These are phyloP conservation scores for Rhodeus uyekii DNA, from an alignment of 2,797 vertebrate species.

Conservation along the genomic window DNA sequence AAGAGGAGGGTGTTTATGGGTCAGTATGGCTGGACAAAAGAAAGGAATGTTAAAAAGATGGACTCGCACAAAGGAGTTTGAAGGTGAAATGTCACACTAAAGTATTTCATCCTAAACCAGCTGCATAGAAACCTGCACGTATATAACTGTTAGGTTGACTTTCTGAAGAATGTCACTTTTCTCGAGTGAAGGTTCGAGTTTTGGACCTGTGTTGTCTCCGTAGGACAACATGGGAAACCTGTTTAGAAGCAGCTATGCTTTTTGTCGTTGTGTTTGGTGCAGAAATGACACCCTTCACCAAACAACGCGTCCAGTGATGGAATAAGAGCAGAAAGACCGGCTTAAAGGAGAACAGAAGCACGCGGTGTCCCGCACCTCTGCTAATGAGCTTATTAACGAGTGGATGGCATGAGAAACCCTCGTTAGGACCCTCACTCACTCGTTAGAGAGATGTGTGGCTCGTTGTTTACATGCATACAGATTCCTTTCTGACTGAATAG, in stretches of 20 bases:
- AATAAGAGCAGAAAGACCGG: not conserved
- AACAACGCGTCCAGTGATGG: not conserved
- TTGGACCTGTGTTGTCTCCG: not conserved
- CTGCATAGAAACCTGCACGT: not conserved
- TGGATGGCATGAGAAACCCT: constrained; percentile 21
- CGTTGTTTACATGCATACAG: constrained; percentile 9
- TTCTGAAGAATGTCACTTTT: not conserved
- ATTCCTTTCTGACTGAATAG: not conserved
- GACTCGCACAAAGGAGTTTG: not conserved
- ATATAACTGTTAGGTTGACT: not conserved
- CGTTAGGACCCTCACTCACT: constrained; percentile 35
- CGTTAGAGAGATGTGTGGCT: constrained; percentile 21
- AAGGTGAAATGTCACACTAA: not conserved
- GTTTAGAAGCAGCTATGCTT: not conserved
- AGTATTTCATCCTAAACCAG: not conserved
- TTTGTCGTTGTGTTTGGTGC: not conserved
- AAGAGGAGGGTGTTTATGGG: not conserved
- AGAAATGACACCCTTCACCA: not conserved
- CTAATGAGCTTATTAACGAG: constrained; percentile 54
- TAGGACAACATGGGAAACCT: not conserved
- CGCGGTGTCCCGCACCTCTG: constrained; percentile 31
- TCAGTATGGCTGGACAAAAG: not conserved
- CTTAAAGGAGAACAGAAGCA: constrained; percentile 40
- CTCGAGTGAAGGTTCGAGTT: not conserved
- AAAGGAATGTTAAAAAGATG: not conserved